Evolutionary conservation across 1,140 invertebrate species (phyloP).

Genomic region (Euura saliciscinereae): DNA sequence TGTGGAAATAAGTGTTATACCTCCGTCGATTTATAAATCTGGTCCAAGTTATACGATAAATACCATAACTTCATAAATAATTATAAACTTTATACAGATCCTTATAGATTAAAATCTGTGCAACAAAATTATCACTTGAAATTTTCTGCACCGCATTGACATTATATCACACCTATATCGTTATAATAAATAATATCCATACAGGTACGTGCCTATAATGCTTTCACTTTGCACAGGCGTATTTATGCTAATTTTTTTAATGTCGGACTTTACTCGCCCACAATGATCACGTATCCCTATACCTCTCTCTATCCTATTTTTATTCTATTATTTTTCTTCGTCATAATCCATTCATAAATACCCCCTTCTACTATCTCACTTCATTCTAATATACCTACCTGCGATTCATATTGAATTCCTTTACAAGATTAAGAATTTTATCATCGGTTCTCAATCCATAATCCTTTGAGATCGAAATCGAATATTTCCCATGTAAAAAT

Average conservation of each 20-base stretch:
- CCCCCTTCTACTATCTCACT: not conserved
- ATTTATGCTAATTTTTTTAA: conserved; percentile 1
- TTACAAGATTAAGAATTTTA: too few relatives aligned
- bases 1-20: too few relatives aligned
- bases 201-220: not conserved
- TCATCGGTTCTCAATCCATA: too few relatives aligned
- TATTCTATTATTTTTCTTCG: not conserved
- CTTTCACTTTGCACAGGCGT: conserved; percentile 6
- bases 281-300: not conserved
- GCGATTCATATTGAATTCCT: too few relatives aligned
- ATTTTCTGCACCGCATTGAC: not conserved
- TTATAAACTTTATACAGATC: too few relatives aligned
- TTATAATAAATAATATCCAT: not conserved
- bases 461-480: too few relatives aligned
- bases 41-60: too few relatives aligned
- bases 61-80: too few relatives aligned
- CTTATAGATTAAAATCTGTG: not conserved
- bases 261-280: not conserved
- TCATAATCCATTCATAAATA: not conserved
- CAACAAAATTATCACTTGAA: not conserved
- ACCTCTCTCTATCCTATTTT: not conserved
- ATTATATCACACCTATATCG: not conserved
- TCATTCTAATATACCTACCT: too few relatives aligned
- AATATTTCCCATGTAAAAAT: too few relatives aligned
- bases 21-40: too few relatives aligned